These are phyloP conservation scores for Euwallacea fornicatus DNA, from an alignment of 1,140 invertebrate species.

Conservation along the genomic window DNA sequence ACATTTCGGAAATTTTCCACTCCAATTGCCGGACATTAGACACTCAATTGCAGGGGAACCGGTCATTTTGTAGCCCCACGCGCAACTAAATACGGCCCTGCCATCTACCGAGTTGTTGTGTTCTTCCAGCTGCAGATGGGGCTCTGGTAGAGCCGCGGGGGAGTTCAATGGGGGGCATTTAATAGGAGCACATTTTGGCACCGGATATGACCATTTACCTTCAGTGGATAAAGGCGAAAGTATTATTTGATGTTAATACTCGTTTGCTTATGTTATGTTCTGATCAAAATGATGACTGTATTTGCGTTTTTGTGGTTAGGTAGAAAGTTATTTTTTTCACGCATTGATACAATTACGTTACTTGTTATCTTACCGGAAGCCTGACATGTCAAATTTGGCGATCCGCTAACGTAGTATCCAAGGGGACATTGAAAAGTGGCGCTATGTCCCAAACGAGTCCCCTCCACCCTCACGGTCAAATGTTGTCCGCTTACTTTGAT, in stretches of 20 bases:
- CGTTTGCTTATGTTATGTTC: too few species aligned
- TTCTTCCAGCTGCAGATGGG: conserved; percentile 60
- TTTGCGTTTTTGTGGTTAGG: too few species aligned
- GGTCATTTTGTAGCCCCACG: conserved; percentile 75
- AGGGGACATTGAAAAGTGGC: conserved; percentile 69
- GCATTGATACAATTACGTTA: too few species aligned
- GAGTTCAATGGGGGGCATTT: conserved; percentile 67
- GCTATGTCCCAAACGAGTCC: conserved; percentile 67
- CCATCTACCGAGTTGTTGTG: conserved; percentile 68
- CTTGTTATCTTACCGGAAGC: conserved; percentile 63
- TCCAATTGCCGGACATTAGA: conserved; percentile 76
- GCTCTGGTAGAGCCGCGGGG: conserved; percentile 57
- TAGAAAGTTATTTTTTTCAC: too few species aligned
- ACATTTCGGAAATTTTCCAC: conserved; percentile 72
- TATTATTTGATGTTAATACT: too few species aligned
- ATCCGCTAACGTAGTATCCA: conserved; percentile 71
- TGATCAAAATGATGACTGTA: too few species aligned
- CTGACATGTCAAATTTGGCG: conserved; percentile 70
- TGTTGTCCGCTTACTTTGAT: conserved; percentile 53
- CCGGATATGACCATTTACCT: conserved; percentile 75
- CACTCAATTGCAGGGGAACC: conserved; percentile 76
- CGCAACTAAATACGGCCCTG: conserved; percentile 76
- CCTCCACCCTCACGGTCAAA: conserved; percentile 62
- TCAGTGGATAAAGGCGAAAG: conserved; percentile 3
- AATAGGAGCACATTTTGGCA: conserved; percentile 73